These are phyloP conservation scores for Hesperophylax magnus DNA, from an alignment of 1,140 invertebrate genomes.

Conservation along the genomic window DNA sequence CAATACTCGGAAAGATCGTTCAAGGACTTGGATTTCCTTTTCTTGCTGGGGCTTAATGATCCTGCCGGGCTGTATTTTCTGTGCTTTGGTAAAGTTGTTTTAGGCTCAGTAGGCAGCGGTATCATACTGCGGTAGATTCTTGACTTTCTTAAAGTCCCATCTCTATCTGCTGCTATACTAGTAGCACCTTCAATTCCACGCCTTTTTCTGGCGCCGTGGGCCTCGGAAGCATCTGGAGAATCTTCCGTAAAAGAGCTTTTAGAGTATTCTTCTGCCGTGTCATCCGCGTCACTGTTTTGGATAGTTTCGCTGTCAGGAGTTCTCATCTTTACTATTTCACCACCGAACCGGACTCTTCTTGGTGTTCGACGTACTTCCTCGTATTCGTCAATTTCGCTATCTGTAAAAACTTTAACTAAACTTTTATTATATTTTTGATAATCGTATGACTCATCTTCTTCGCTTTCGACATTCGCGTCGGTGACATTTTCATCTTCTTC, in stretches of 20 bases:
- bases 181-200: background rate
- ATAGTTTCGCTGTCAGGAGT: constrained; percentile 85
- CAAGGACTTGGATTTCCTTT: constrained; percentile 68
- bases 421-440: constrained; percentile 65
- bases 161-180: background rate
- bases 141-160: background rate
- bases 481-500: constrained; percentile 74
- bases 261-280: constrained; percentile 30
- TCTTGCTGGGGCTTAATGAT: constrained; percentile 52
- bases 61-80: constrained; percentile 6
- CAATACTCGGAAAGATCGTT: constrained; percentile 69
- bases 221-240: background rate
- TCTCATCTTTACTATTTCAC: constrained; percentile 85
- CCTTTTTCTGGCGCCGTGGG: background rate
- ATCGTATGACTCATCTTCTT: constrained; percentile 66
- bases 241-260: constrained; percentile 34
- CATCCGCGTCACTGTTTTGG: constrained; percentile 68
- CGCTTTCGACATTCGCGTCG: constrained; percentile 65
- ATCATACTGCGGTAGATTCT: constrained; percentile 50
- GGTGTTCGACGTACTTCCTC: constrained; percentile 69
- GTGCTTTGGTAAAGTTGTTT: constrained; percentile 24
- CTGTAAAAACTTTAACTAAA: constrained; percentile 72
- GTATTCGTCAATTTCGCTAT: constrained; percentile 71
- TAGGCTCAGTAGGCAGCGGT: constrained; percentile 43
- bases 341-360: constrained; percentile 84